phyloP scores from a whole-genome alignment of 2,888 invertebrate genomes.

The Drosophila affinis region DNA sequence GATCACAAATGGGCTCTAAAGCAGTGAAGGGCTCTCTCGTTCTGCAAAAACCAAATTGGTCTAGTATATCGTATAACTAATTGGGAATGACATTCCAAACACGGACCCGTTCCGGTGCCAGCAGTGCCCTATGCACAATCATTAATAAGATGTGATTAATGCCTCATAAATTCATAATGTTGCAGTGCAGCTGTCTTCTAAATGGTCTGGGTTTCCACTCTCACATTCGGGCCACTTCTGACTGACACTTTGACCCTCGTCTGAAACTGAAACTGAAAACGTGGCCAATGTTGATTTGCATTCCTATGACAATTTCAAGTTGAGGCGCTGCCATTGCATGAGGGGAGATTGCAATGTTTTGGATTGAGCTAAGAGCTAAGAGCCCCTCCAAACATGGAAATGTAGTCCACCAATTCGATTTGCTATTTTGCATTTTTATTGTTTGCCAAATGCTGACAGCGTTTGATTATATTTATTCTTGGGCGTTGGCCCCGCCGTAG shows the following conservation, averaged over 20 bases:
- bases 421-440: slow-evolving; percentile 74
- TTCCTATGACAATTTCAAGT: slow-evolving; percentile 60
- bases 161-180: slow-evolving; percentile 12
- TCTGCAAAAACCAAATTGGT: slow-evolving; percentile 22
- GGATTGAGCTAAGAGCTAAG: not conserved
- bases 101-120: slow-evolving; percentile 1
- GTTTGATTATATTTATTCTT: slow-evolving; percentile 76
- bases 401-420: slow-evolving; percentile 71
- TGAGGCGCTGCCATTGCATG: slow-evolving; percentile 34
- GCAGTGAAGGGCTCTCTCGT: slow-evolving; percentile 24
- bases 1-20: not conserved
- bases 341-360: no score
- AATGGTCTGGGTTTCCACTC: slow-evolving; percentile 38
- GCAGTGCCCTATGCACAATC: slow-evolving; percentile 42
- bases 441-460: slow-evolving; percentile 76
- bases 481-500: slow-evolving; percentile 61
- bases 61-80: slow-evolving; percentile 13
- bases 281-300: slow-evolving; percentile 52
- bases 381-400: slow-evolving; percentile 69
- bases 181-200: slow-evolving; percentile 54
- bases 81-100: slow-evolving; percentile 47
- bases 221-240: slow-evolving; percentile 51
- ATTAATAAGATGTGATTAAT: slow-evolving; percentile 57
- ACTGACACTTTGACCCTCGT: slow-evolving; percentile 72
- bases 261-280: slow-evolving; percentile 15